Base-by-base conservation (phyloP, 1,140 invertebrate species). In the Venustaconcha ellipsiformis region DNA sequence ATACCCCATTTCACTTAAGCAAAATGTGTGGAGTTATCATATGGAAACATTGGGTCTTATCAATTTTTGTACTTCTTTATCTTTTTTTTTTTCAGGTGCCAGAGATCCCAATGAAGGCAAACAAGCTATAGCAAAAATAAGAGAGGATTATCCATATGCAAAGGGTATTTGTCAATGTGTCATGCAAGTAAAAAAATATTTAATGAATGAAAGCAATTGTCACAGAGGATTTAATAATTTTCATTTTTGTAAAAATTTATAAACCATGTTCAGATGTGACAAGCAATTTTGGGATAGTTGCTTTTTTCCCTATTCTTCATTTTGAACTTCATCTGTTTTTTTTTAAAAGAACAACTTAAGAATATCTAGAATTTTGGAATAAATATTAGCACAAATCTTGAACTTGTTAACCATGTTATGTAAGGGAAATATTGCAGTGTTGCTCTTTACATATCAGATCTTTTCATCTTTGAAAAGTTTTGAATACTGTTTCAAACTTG, bases 131-230 rank as follows among this genome's bases (percentile, higher is more conserved):
- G n/a, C 56, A 56, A 77, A 72, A 30, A 83, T 83, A 60, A 76
- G 68, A 76, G 70, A 80, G 70, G 82, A 82, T 67, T 82, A 67
- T 67, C 82, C 82, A 65, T 76, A 82, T 79, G 80, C 82, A 17
- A 80, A 83, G 79, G 80, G 82, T 83, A 80, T 68, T 17, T 23
- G 14, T 20, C 56, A 56, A 12, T 18, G 14, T 63, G 8, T 17
- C 14, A 26, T 17, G 4, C 18, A 55, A 17, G 3, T 60, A 17
- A 23, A 64, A 59, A 17, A 20, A 15, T n/a, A 2, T 72, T 72
- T 20, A 13, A n/a, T 70, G 69, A 18, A 17, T 20, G 30, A 67
- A 15, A 18, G n/a, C 8, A 55, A 15, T 14, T 37, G 57, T 56
- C 13, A 23, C 2, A 56, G n/a, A 56, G 26, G 14, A 37, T 14